These are phyloP conservation scores for Hyperopisus bebe DNA, from an alignment of 2,113 vertebrate species.

Conservation along the genomic window DNA sequence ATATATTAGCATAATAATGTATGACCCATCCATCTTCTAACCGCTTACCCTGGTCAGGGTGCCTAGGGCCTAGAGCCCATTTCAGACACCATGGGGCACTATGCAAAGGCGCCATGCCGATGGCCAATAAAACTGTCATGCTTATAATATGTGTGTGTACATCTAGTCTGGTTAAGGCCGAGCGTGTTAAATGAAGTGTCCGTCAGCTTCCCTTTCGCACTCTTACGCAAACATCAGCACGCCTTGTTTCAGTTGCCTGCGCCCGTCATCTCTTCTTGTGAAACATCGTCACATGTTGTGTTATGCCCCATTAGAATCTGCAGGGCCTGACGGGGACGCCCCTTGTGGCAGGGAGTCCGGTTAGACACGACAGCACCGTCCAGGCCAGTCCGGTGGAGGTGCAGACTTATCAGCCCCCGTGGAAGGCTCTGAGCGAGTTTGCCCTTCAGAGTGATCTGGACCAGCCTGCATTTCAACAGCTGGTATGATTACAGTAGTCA, in stretches of 20 bases:
- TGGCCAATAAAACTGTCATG: neutral
- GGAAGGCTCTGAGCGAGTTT: conserved; percentile 90
- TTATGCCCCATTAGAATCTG: conserved; percentile 59
- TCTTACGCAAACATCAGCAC: neutral
- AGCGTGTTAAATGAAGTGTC: neutral
- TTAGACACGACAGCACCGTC: conserved; percentile 77
- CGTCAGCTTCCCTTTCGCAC: neutral
- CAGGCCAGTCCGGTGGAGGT: conserved; percentile 83
- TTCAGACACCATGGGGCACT: neutral
- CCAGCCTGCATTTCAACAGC: conserved; percentile 81
- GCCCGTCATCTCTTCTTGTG: neutral
- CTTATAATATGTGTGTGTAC: neutral
- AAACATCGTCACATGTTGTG: neutral
- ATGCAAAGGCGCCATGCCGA: neutral
- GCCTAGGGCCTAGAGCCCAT: neutral
- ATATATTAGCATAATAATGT: neutral
- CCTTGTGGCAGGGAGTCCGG: conserved; percentile 78
- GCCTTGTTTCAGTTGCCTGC: neutral
- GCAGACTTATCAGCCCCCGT: conserved; percentile 86
- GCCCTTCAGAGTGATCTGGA: conserved; percentile 86
- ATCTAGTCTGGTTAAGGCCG: neutral
- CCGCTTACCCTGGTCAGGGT: neutral
- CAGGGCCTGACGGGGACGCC: conserved; percentile 88
- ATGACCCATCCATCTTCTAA: neutral
- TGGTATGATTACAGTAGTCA: conserved; percentile 61